A percentile compares a stretch with the other conserved stretches of the same genome.
These are phyloP conservation scores for Delphinus delphis DNA, from an alignment of 2,113 vertebrate species.

Conservation along the genomic window DNA sequence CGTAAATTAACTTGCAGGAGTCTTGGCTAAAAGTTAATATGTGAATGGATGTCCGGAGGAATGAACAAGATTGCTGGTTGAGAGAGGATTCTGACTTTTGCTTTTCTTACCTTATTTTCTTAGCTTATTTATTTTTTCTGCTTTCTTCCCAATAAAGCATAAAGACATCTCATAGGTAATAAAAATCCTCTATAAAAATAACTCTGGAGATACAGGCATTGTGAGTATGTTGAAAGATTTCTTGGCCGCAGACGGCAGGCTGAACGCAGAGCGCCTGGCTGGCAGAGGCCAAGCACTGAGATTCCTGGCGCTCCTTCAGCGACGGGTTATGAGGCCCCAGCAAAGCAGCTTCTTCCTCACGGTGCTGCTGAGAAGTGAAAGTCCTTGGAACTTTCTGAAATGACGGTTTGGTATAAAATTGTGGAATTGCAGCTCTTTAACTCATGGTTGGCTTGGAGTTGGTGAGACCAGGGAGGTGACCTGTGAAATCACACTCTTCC, in stretches of 20 bases:
- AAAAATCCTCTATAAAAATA: not conserved
- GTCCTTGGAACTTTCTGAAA: not conserved
- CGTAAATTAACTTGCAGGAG: not conserved
- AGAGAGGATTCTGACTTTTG: not conserved
- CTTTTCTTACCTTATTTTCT: not conserved
- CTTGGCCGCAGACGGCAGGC: not conserved
- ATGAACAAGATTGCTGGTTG: not conserved
- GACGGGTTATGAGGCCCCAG: too few species aligned
- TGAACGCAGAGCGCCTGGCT: rapidly evolving
- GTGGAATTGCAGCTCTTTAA: not conserved
- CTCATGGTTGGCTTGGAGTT: not conserved
- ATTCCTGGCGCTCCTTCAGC: rapidly evolving
- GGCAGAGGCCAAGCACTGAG: not conserved
- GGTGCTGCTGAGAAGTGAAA: not conserved
- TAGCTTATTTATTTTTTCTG: not conserved
- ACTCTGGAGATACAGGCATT: not conserved
- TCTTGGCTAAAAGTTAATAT: not conserved
- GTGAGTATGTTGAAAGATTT: rapidly evolving
- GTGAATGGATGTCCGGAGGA: not conserved
- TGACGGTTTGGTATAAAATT: too few species aligned
- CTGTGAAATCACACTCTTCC: not conserved
- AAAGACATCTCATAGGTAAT: too few species aligned
- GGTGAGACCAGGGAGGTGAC: too few species aligned
- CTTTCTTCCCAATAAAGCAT: not conserved
- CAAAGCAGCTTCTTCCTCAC: not conserved